Evolutionary conservation across 2,797 vertebrate species (phyloP).

Genomic region (Rhyacichthys aspro): DNA sequence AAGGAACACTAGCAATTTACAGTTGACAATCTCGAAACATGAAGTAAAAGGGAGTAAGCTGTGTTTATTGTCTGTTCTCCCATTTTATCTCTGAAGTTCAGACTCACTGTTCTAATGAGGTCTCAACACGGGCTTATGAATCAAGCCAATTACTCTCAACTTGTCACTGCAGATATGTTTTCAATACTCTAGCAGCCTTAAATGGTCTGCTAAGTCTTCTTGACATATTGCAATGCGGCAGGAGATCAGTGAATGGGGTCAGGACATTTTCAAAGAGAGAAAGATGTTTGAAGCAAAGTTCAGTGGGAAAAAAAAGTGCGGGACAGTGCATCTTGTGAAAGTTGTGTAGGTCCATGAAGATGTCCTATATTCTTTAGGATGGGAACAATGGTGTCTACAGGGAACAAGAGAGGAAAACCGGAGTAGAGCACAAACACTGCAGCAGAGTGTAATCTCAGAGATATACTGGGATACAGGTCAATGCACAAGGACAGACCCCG

Average conservation of each 20-base stretch:
- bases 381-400: slow-evolving; percentile 43
- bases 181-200: slow-evolving; percentile 44
- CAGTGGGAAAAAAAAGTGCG: slow-evolving; percentile 3
- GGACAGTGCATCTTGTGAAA: slow-evolving; percentile 36
- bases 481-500: slow-evolving; percentile 37
- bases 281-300: slow-evolving; percentile 16
- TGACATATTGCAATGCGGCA: slow-evolving; percentile 28
- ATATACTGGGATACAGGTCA: slow-evolving; percentile 62
- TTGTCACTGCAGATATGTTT: slow-evolving; percentile 56
- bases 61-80: slow-evolving; percentile 27
- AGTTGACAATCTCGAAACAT: slow-evolving; percentile 29
- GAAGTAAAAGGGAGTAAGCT: slow-evolving; percentile 18
- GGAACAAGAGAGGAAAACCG: slow-evolving; percentile 47
- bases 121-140: slow-evolving; percentile 59
- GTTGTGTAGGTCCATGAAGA: slow-evolving; percentile 30
- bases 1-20: slow-evolving; percentile 15
- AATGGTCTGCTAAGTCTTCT: slow-evolving; percentile 43
- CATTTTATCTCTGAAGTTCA: slow-evolving; percentile 45
- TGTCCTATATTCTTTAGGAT: slow-evolving; percentile 62
- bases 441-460: slow-evolving; percentile 33
- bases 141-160: slow-evolving; percentile 66
- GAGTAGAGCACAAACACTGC: slow-evolving; percentile 54
- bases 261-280: slow-evolving; percentile 26
- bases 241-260: slow-evolving; percentile 36
- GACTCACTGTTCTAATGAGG: slow-evolving; percentile 59